Evolutionary conservation across 2,113 vertebrate species (phyloP).

Genomic region (Chaetorhynchus papuensis): DNA sequence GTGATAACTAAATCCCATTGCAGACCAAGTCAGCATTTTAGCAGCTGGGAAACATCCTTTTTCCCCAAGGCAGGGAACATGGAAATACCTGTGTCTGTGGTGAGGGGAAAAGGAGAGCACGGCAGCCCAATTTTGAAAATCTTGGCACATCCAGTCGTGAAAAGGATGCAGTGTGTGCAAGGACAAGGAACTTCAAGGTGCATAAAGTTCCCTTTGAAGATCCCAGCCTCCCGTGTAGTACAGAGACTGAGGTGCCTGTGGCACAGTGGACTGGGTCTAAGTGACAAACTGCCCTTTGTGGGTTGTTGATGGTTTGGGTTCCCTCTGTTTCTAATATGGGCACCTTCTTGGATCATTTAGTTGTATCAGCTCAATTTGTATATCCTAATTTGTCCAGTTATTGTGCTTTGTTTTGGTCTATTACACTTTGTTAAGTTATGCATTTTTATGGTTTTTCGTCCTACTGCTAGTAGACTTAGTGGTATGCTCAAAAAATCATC

Average conservation of each 20-base stretch:
- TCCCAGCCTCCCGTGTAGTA: neutral
- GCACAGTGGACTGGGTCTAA: neutral
- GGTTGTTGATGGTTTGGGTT: neutral
- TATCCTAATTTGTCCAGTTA: conserved; percentile 3
- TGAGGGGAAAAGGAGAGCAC: neutral
- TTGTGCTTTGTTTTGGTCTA: conserved; percentile 7
- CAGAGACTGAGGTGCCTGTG: neutral
- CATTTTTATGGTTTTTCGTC: neutral
- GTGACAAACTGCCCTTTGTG: neutral
- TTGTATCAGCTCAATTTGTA: neutral
- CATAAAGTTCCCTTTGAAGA: neutral
- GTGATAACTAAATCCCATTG: neutral
- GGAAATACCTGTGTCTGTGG: neutral
- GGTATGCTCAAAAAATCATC: neutral
- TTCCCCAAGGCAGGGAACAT: neutral
- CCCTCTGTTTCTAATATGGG: neutral
- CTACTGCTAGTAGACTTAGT: neutral
- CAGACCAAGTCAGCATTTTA: neutral
- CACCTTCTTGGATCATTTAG: neutral
- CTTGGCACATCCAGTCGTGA: neutral
- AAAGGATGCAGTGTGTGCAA: neutral
- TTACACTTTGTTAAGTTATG: neutral
- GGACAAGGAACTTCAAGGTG: neutral
- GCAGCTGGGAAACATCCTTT: neutral
- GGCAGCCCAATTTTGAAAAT: neutral